phyloP scores from a whole-genome alignment of 1,140 invertebrate genomes.

The Battus philenor region DNA sequence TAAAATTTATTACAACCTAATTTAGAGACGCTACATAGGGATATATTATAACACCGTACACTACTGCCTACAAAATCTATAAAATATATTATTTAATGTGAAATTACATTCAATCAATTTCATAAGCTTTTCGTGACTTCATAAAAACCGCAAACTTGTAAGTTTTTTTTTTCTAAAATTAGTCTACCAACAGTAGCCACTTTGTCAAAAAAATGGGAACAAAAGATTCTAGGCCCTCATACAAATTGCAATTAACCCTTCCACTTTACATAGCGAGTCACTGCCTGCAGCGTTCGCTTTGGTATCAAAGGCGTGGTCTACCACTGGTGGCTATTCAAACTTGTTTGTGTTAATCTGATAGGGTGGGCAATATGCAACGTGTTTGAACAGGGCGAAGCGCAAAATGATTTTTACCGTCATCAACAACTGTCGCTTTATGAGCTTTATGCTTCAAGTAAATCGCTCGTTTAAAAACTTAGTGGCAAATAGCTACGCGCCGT shows the following conservation, averaged over 20 bases:
- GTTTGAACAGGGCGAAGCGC: slow-evolving; percentile 34
- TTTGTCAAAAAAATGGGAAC: slow-evolving; percentile 21
- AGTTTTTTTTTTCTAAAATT: no score
- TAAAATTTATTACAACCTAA: no score
- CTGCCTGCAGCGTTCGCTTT: slow-evolving; percentile 29
- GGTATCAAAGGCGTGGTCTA: slow-evolving; percentile 27
- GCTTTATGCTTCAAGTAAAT: slow-evolving; percentile 14
- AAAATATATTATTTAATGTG: no score
- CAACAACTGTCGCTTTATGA: slow-evolving; percentile 33
- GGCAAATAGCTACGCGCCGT: no score
- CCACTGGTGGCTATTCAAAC: slow-evolving; percentile 24
- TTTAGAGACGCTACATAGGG: no score
- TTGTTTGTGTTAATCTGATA: slow-evolving; percentile 61
- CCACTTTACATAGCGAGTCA: slow-evolving; percentile 31
- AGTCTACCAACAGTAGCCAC: no score
- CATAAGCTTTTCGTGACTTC: no score
- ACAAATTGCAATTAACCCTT: slow-evolving; percentile 53
- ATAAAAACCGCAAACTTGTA: no score
- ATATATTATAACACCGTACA: no score
- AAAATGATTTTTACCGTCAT: slow-evolving; percentile 32
- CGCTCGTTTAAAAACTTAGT: no score
- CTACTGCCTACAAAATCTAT: no score
- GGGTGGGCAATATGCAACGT: slow-evolving; percentile 54
- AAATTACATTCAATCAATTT: no score
- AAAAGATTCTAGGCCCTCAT: slow-evolving; percentile 31